Percentiles rank a stretch among this genome's conserved stretches.
These are phyloP conservation scores for Mizuhopecten yessoensis DNA, from an alignment of 1,140 invertebrate species.

Conservation along the genomic window DNA sequence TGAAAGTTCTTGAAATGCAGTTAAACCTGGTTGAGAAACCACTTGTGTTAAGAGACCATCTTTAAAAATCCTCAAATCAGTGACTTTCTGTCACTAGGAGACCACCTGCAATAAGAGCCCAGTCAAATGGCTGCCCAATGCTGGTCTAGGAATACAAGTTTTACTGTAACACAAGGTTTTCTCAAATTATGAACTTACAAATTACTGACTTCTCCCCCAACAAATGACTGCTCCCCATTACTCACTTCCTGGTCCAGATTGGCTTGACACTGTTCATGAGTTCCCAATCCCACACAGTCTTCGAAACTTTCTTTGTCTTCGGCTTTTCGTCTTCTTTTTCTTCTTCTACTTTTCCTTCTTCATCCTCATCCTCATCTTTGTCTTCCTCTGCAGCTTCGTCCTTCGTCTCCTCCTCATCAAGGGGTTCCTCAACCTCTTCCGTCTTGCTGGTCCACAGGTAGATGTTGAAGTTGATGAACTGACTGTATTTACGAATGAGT, in stretches of 20 bases:
- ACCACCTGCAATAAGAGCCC: no score
- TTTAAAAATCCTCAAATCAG: no score
- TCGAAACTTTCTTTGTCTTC: constrained; percentile 96
- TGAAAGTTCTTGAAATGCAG: no score
- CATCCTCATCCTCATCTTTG: constrained; percentile 80
- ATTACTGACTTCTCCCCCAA: background rate
- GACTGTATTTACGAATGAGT: constrained; percentile 98
- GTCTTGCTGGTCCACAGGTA: constrained; percentile 97
- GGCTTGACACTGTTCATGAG: constrained; percentile 98
- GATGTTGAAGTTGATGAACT: constrained; percentile 99
- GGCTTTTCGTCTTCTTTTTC: constrained; percentile 87
- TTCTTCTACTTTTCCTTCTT: constrained; percentile 85
- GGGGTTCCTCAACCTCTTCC: constrained; percentile 86
- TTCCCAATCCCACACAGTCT: constrained; percentile 99
- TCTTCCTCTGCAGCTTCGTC: constrained; percentile 85
- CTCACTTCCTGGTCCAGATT: constrained; percentile 96
- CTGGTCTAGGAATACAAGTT: no score
- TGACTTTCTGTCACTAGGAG: no score
- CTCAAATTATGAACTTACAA: no score
- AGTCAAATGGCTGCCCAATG: no score
- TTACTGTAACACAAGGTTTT: no score
- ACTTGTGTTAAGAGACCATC: no score
- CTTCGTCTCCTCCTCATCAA: constrained; percentile 84
- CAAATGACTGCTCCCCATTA: constrained; percentile 26
- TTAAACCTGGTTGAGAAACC: no score